Evolutionary conservation across 2,113 vertebrate genomes (phyloP).

Genomic region (Toxostoma redivivum): DNA sequence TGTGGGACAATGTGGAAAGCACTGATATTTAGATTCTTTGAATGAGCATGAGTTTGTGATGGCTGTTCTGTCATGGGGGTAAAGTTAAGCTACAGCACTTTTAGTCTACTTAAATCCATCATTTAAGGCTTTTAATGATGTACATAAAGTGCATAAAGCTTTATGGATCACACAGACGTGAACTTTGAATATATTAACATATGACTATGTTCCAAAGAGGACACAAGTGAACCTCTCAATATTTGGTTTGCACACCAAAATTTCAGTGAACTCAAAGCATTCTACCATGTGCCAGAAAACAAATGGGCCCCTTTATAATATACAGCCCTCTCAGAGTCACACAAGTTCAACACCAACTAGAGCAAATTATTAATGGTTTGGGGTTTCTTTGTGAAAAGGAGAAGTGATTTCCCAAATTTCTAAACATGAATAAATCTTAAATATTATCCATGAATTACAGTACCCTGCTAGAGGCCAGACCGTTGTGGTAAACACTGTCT

Average conservation of each 20-base stretch:
- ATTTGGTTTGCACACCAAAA: not conserved
- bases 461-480: not conserved
- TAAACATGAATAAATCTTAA: not conserved
- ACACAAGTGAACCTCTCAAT: not conserved
- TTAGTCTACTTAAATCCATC: not conserved
- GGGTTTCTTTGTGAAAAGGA: not conserved
- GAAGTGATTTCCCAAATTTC: not conserved
- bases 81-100: not conserved
- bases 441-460: not conserved
- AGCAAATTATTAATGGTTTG: not conserved
- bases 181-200: not conserved
- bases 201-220: not conserved
- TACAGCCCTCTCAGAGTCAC: not conserved
- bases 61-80: accelerated
- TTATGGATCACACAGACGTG: not conserved
- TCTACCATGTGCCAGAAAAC: not conserved
- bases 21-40: not conserved
- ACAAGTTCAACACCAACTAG: not conserved
- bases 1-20: not conserved
- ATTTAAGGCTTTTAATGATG: not conserved
- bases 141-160: not conserved
- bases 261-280: not conserved
- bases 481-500: not conserved
- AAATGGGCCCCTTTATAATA: not conserved
- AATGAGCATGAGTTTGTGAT: not conserved